Conservation (phyloP, 1,140 invertebrate genomes). For the Phymorhynchus buccinoides region DNA sequence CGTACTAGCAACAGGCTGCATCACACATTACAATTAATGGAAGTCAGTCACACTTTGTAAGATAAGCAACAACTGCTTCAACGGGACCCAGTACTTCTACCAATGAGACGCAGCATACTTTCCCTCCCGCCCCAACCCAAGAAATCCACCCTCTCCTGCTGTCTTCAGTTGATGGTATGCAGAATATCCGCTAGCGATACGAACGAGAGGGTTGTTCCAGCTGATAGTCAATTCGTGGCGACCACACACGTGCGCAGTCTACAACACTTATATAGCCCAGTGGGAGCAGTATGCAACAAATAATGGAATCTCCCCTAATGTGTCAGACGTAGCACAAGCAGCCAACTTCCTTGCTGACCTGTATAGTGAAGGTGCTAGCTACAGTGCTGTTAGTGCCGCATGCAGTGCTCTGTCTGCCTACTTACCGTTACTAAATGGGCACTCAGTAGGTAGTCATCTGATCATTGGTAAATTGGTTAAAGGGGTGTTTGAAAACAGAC, state of each 20-base stretch:
- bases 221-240: slow-evolving; percentile 45
- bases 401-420: slow-evolving; percentile 36
- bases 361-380: slow-evolving; percentile 25
- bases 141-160: slow-evolving; percentile 35
- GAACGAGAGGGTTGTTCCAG: slow-evolving; percentile 40
- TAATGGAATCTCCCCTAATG: slow-evolving; percentile 39
- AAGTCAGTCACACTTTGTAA: too few species aligned
- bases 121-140: not conserved
- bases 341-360: slow-evolving; percentile 36
- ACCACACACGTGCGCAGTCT: slow-evolving; percentile 35
- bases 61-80: too few species aligned
- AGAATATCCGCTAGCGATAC: slow-evolving; percentile 41
- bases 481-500: slow-evolving; percentile 41
- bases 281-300: slow-evolving; percentile 41
- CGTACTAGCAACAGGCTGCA: too few species aligned
- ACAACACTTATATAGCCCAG: slow-evolving; percentile 43
- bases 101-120: slow-evolving; percentile 11
- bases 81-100: slow-evolving; percentile 37
- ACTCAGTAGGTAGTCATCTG: slow-evolving; percentile 30
- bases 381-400: slow-evolving; percentile 43
- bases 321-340: slow-evolving; percentile 20
- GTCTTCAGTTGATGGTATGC: slow-evolving; percentile 43
- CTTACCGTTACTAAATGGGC: slow-evolving; percentile 20
- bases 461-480: slow-evolving; percentile 38
- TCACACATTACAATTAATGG: too few species aligned